Evolutionary conservation across 1,140 invertebrate genomes (phyloP).

Genomic region (Temnothorax curvispinosus): DNA sequence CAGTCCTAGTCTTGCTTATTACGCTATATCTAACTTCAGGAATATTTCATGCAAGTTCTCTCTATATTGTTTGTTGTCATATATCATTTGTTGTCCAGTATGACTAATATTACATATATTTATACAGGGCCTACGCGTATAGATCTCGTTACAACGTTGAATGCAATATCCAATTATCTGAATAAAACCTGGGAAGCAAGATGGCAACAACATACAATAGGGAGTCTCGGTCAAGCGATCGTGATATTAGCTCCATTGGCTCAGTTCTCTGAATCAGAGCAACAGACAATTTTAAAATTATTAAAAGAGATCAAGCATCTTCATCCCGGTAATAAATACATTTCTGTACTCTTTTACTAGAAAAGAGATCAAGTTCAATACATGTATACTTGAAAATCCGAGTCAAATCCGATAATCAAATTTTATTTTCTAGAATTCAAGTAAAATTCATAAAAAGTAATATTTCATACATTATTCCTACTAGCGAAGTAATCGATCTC

Average conservation of each 20-base stretch:
- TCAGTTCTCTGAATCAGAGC: conserved; percentile 55
- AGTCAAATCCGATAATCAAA: no score
- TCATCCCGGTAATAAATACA: conserved; percentile 73
- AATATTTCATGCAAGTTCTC: conserved; percentile 68
- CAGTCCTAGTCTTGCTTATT: conserved; percentile 70
- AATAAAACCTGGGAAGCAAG: conserved; percentile 71
- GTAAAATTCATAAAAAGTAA: no score
- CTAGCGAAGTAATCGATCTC: not conserved
- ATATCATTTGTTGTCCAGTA: not conserved
- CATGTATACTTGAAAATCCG: no score
- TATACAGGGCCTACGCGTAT: conserved; percentile 71
- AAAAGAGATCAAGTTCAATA: no score
- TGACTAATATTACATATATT: conserved; percentile 7
- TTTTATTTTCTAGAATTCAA: no score
- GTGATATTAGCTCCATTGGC: conserved; percentile 71
- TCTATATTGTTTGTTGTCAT: not conserved
- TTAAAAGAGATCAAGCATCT: conserved; percentile 68
- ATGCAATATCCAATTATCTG: conserved; percentile 65
- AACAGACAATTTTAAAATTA: conserved; percentile 47
- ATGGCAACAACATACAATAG: conserved; percentile 63
- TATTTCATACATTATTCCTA: no score
- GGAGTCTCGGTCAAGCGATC: conserved; percentile 75
- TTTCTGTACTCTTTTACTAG: not conserved
- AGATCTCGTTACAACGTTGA: conserved; percentile 67
- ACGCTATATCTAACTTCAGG: conserved; percentile 66